Percentiles rank a stretch among this genome's conserved stretches.
Conservation (phyloP, 2,113 vertebrate species). For the Sapayoa aenigma region DNA sequence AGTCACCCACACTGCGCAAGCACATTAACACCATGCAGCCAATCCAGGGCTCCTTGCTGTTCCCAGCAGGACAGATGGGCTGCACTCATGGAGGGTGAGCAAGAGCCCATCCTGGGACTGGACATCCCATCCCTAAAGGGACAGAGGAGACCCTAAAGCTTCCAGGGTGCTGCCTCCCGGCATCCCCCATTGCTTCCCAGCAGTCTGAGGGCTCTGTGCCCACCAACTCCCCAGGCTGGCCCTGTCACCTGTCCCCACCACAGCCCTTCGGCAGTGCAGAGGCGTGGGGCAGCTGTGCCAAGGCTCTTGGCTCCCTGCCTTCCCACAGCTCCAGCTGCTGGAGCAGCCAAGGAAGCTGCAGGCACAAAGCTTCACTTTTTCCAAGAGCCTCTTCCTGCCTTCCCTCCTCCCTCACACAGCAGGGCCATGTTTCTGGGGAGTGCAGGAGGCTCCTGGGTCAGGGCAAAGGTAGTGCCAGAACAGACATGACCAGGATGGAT, state of each 20-base stretch:
- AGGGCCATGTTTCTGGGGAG: fast-evolving
- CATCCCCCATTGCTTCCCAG: background rate
- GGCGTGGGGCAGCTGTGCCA: fast-evolving
- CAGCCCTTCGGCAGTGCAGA: background rate
- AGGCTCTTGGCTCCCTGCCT: background rate
- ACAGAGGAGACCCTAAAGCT: background rate
- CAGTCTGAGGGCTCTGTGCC: too few relatives aligned
- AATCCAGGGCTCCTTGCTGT: background rate
- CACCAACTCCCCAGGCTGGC: background rate
- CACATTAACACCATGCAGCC: background rate
- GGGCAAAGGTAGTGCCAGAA: background rate
- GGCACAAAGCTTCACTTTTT: conserved; percentile 47
- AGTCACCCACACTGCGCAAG: background rate
- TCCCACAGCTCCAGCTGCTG: fast-evolving
- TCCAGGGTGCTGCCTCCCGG: fast-evolving
- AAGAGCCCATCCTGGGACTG: background rate
- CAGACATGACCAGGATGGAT: fast-evolving
- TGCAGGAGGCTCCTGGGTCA: background rate
- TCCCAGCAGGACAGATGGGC: background rate
- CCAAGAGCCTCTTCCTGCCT: background rate
- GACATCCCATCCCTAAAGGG: background rate
- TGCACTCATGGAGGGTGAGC: fast-evolving
- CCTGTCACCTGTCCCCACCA: background rate
- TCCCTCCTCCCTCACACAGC: background rate
- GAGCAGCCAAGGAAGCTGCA: conserved; percentile 15